A percentile compares a stretch with the other conserved stretches of the same genome.
Conservation (phyloP, 2,797 vertebrate genomes). For the Paguma larvata region DNA sequence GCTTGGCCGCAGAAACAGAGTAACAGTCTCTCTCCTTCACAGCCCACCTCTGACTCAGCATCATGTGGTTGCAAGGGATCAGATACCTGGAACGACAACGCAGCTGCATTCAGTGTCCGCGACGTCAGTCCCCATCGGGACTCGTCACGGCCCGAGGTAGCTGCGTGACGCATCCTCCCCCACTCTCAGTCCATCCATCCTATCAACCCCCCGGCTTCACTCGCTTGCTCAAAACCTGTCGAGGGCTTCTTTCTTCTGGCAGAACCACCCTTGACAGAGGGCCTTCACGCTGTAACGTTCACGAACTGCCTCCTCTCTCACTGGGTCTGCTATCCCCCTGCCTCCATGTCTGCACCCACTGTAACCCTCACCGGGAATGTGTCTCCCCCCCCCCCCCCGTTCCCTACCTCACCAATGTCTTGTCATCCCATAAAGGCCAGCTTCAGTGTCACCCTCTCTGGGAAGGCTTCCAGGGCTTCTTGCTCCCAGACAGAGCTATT, state of each 20-base stretch:
- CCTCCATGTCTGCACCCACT: background rate
- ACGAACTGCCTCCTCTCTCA: background rate
- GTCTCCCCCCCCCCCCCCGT: too few relatives aligned
- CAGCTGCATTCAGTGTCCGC: background rate
- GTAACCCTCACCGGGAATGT: background rate
- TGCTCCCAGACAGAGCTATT: background rate
- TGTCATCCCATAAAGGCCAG: background rate
- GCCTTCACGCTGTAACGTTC: background rate
- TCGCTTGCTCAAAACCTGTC: background rate
- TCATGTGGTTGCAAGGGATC: constrained; percentile 99
- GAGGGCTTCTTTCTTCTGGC: background rate
- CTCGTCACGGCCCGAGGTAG: rapidly evolving
- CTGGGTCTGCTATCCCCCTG: background rate
- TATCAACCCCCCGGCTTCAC: background rate
- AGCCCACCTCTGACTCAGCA: constrained; percentile 96
- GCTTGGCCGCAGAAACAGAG: constrained; percentile 95
- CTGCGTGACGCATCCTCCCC: background rate
- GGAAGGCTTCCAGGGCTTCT: background rate
- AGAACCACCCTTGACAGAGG: background rate
- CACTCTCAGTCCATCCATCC: background rate
- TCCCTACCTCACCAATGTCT: background rate
- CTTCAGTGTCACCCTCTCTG: background rate
- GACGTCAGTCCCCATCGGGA: rapidly evolving
- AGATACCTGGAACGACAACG: constrained; percentile 93
- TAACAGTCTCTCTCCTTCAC: constrained; percentile 97